Evolutionary conservation across 2,888 invertebrate genomes (phyloP).

Genomic region (Drosophila ezoana): DNA sequence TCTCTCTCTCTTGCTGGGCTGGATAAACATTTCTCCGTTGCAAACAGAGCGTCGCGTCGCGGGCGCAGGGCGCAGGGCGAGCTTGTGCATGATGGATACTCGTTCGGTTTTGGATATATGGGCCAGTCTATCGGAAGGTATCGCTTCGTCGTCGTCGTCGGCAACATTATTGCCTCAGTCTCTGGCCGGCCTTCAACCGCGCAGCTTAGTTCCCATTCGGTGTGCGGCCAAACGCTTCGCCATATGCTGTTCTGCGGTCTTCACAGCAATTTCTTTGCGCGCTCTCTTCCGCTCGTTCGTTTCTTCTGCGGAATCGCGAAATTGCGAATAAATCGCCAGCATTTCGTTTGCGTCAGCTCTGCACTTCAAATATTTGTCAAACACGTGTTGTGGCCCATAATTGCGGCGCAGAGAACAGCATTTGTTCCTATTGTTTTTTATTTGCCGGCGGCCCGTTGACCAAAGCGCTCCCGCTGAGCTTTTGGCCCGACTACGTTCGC

Average conservation of each 20-base stretch:
- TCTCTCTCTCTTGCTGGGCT: not conserved
- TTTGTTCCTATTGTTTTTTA: not conserved
- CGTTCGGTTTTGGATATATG: constrained; percentile 19
- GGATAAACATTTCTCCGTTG: constrained; percentile 25
- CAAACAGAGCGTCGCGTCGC: constrained; percentile 15
- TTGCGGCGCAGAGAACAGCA: not conserved
- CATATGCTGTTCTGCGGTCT: constrained; percentile 8
- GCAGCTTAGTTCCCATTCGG: constrained; percentile 34
- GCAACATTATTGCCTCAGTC: constrained; percentile 32
- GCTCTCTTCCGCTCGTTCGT: not conserved
- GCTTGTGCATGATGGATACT: constrained; percentile 39
- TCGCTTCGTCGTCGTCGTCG: constrained; percentile 1
- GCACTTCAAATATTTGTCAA: constrained; percentile 15
- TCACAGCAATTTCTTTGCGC: not conserved
- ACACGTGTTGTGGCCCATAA: constrained; percentile 46
- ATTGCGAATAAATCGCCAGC: not conserved
- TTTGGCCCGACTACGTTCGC: not conserved
- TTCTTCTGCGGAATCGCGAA: constrained; percentile 1
- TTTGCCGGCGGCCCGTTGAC: not conserved
- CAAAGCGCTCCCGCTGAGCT: not conserved
- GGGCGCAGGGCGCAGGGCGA: not conserved
- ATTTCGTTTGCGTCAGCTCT: constrained; percentile 19
- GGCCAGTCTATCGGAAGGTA: constrained; percentile 22
- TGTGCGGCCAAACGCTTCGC: constrained; percentile 10
- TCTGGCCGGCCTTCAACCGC: constrained; percentile 47